Evolutionary conservation across 1,140 invertebrate species (phyloP), one percentile per base, ranked within the genome.

Genomic region (Aphelinus atriplicis): DNA sequence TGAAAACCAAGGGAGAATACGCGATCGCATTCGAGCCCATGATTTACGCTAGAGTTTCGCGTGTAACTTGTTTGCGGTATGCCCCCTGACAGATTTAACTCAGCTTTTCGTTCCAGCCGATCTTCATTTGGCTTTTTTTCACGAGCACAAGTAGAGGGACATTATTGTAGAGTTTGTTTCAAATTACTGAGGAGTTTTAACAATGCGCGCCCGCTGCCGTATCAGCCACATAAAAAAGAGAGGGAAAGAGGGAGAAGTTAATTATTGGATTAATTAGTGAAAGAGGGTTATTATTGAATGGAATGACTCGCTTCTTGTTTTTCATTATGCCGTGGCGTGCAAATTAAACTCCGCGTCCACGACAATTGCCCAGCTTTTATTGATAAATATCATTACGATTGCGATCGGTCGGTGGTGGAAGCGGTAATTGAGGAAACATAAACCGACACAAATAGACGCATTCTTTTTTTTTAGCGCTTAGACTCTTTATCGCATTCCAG

Each of bases 1-100:
- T 83, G 80, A 78, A 78, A 80, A 81, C 78, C 62, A 66, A 58
- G 66, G 62, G 50, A 55, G 10, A 69, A 45, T 72, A 68, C 69
- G 46, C 73, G 70, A 53, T 26, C 26, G 26, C 26, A 51, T 56
- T 75, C 51, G 64, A 64, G 67, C 65, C 78, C 0, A 57, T 67
- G 63, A 67, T 66, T 73, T 66, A 73, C 64, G 71, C 47, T 3
- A 45, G 58, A 61, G 48, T 63, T 71, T 51, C 51, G 47, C 46
- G 9, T 43, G 56, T 6, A 63, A 70, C 68, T 63, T 65, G 10
- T 72, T 65, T 72, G 71, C 61, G 71, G 62, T 65, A 47, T 26
- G 47, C 50, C 9, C 69, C 1, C 2, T 45, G 65, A 62, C 72
- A 68, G 57, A 66, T 74, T 68, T 55, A 58, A 43, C 50, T 60